A percentile compares a stretch with the other conserved stretches of the same genome.
Evolutionary conservation across 2,113 vertebrate genomes (phyloP).

Genomic region (Tetrax tetrax): DNA sequence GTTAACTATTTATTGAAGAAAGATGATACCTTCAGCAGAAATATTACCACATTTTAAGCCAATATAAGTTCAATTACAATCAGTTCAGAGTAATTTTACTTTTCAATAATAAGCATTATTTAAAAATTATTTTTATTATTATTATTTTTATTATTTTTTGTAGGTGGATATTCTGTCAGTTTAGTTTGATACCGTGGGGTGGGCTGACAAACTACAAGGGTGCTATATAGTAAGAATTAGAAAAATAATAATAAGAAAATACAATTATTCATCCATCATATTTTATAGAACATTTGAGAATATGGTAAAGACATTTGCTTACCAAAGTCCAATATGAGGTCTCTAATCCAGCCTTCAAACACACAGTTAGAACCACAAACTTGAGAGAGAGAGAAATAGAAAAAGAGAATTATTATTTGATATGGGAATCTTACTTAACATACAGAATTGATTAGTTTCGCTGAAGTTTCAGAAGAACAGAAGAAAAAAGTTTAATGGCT

Average conservation of each 20-base stretch:
- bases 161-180: not conserved
- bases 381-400: conserved; percentile 58
- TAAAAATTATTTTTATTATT: no score
- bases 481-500: not conserved
- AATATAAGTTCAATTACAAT: not conserved
- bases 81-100: not conserved
- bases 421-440: not conserved
- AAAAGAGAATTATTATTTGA: not conserved
- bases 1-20: not conserved
- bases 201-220: not conserved
- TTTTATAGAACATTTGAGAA: not conserved
- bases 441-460: not conserved
- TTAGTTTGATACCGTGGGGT: not conserved
- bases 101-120: not conserved
- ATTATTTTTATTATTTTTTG: no score
- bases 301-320: conserved; percentile 40
- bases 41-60: not conserved
- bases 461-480: not conserved
- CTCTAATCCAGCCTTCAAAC: conserved; percentile 96
- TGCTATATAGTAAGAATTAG: not conserved
- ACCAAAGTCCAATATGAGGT: conserved; percentile 98
- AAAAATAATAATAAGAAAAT: not conserved
- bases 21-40: not conserved
- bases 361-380: conserved; percentile 99
- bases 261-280: not conserved